A percentile compares a stretch with the other conserved stretches of the same genome.
Evolutionary conservation across 2,888 invertebrate genomes (phyloP).

Genomic region (Diogma glabrata): DNA sequence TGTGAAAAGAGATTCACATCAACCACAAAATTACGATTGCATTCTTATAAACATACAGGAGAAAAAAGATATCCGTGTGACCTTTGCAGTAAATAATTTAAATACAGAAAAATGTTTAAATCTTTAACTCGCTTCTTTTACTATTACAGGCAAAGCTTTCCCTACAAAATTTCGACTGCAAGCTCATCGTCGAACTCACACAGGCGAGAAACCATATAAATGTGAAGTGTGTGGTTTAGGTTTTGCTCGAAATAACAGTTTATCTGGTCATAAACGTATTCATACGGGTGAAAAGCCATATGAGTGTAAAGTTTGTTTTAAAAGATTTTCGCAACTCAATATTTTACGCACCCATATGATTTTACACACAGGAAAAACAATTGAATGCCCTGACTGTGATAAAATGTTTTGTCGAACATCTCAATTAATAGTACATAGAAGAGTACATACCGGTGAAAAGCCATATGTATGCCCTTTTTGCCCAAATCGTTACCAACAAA

Average conservation of each 20-base stretch:
- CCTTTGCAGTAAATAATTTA: conserved; percentile 24
- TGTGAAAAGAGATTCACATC: conserved; percentile 18
- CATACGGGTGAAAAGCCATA: conserved; percentile 29
- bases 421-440: conserved; percentile 26
- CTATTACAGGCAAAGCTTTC: conserved; percentile 25
- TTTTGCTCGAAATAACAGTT: conserved; percentile 26
- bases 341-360: conserved; percentile 30
- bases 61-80: conserved; percentile 27
- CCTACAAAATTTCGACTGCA: conserved; percentile 26
- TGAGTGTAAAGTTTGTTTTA: conserved; percentile 27
- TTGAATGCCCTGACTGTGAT: conserved; percentile 28
- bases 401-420: conserved; percentile 29
- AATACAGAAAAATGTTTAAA: not conserved
- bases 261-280: conserved; percentile 27
- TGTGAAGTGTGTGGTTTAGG: conserved; percentile 26
- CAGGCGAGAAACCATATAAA: conserved; percentile 27
- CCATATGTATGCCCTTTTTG: conserved; percentile 27
- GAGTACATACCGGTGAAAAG: conserved; percentile 28
- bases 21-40: conserved; percentile 18
- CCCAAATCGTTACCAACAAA: conserved; percentile 28
- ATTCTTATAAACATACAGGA: conserved; percentile 28
- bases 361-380: conserved; percentile 28
- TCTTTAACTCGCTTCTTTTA: not conserved
- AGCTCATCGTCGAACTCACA: conserved; percentile 27
- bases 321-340: conserved; percentile 29